A percentile compares a stretch with the other conserved stretches of the same genome.
Evolutionary conservation across 2,797 vertebrate species (phyloP).

Genomic region (Momotus momota): DNA sequence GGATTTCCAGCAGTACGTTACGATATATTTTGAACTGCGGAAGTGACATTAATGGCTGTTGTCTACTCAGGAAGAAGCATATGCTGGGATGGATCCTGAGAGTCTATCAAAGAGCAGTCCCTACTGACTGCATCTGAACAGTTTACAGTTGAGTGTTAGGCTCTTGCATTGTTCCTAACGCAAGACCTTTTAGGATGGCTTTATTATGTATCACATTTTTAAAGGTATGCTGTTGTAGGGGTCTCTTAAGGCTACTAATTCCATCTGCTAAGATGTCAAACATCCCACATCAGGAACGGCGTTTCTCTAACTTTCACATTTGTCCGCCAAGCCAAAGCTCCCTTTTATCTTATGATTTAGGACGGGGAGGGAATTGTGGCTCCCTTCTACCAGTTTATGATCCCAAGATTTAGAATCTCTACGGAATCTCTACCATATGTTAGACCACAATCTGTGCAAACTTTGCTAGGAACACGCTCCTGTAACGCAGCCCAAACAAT

Average conservation of each 20-base stretch:
- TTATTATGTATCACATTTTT: constrained; percentile 29
- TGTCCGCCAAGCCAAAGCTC: not conserved
- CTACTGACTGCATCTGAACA: not conserved
- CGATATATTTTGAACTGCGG: constrained; percentile 33
- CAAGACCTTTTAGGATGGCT: not conserved
- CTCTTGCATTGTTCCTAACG: not conserved
- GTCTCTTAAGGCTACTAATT: constrained; percentile 34
- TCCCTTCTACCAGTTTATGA: constrained; percentile 59
- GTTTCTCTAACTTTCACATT: not conserved
- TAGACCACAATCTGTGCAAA: constrained; percentile 6
- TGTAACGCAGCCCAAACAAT: not conserved
- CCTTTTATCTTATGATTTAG: constrained; percentile 70
- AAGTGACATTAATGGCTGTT: constrained; percentile 35
- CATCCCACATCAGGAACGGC: not conserved
- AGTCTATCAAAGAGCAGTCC: not conserved
- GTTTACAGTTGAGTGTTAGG: not conserved
- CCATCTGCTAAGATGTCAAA: constrained; percentile 21
- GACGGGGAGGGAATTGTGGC: constrained; percentile 39
- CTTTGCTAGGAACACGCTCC: not conserved
- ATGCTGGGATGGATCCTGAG: constrained; percentile 8
- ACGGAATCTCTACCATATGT: constrained; percentile 68
- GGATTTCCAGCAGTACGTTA: not conserved
- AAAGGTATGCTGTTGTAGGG: not conserved
- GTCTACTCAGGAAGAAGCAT: constrained; percentile 38
- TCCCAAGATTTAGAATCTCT: constrained; percentile 64